Base-by-base conservation (phyloP, 1,140 invertebrate genomes). In the Sycophaga agraensis region DNA sequence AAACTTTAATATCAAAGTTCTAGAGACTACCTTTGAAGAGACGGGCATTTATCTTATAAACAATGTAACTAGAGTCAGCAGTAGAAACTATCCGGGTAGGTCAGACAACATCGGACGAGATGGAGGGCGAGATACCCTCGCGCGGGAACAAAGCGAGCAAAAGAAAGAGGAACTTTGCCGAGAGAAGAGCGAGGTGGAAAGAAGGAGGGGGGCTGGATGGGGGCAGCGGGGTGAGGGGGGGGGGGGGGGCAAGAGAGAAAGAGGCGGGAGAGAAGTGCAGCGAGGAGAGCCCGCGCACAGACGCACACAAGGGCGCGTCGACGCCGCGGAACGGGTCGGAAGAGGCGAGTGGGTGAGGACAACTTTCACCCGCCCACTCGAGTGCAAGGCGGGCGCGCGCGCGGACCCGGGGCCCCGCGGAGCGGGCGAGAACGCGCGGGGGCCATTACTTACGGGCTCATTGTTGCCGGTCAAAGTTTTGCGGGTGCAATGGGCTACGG, bases 301-400 rank as follows among this genome's bases (percentile, higher is more conserved):
- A n/a, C n/a, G 26, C 7, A 31, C 8, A n/a, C 26, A 14, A 49
- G 14, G 7, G 16, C 26, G n/a, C n/a, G n/a, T n/a, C 45, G 22
- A 28, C 28, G 34, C 58, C 50, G 31, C 40, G 22, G 49, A 59
- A 48, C 43, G 19, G 39, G 49, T 37, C 59, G 48, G 35, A 43
- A 59, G 64, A 50, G 17, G 28, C 50, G 59, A 68, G 54, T 66
- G 63, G 66, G 66, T 55, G 59, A 67, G 59, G n/a, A 66, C 68
- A 69, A 76, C 74, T 76, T 76, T 74, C 73, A 74, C 73, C 66
- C 72, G 66, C 73, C 72, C 66, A 74, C 73, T 70, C 66, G 53
- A 54, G 60, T n/a, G n/a, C n/a, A n/a, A n/a, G n/a, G n/a, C n/a
- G n/a, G n/a, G n/a, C n/a, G n/a, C 57, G 46, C 53, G 49, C 48